These are phyloP conservation scores for Eclectus roratus DNA, from an alignment of 2,113 vertebrate genomes.

Conservation along the genomic window DNA sequence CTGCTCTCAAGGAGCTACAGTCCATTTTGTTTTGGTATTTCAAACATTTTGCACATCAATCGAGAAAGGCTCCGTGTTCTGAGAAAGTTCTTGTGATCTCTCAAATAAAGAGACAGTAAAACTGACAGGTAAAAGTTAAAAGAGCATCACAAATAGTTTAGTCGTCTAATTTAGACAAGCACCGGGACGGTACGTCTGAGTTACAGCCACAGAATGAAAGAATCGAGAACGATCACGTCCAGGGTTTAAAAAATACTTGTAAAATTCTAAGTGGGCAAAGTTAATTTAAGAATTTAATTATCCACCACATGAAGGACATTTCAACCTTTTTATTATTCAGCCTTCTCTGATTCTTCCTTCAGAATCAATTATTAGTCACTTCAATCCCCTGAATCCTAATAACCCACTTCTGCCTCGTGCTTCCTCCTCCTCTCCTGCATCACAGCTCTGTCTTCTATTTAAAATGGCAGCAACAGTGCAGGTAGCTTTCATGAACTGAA, in stretches of 20 bases:
- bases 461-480: slow-evolving; percentile 17
- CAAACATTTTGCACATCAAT: not conserved
- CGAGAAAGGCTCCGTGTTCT: not conserved
- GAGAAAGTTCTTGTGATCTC: not conserved
- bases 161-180: not conserved
- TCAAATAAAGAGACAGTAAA: not conserved
- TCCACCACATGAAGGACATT: slow-evolving; percentile 35
- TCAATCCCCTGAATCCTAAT: slow-evolving; percentile 28
- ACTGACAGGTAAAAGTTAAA: not conserved
- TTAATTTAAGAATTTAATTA: slow-evolving; percentile 50
- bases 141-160: not conserved
- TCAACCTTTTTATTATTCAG: not conserved
- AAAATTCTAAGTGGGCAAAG: slow-evolving; percentile 17
- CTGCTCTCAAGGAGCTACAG: not conserved
- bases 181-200: not conserved
- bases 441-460: not conserved
- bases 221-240: not conserved
- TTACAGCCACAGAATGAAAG: not conserved
- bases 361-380: slow-evolving; percentile 14
- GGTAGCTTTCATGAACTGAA: not conserved
- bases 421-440: slow-evolving; percentile 25
- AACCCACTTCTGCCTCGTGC: slow-evolving; percentile 20
- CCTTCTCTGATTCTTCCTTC: slow-evolving; percentile 25
- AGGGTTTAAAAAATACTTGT: not conserved
- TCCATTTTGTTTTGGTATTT: not conserved